Percentiles rank a stretch among this genome's conserved stretches.
Evolutionary conservation across 92 coral and sea anemone species (phyloP).

Genomic region (Palythoa caribaeorum): DNA sequence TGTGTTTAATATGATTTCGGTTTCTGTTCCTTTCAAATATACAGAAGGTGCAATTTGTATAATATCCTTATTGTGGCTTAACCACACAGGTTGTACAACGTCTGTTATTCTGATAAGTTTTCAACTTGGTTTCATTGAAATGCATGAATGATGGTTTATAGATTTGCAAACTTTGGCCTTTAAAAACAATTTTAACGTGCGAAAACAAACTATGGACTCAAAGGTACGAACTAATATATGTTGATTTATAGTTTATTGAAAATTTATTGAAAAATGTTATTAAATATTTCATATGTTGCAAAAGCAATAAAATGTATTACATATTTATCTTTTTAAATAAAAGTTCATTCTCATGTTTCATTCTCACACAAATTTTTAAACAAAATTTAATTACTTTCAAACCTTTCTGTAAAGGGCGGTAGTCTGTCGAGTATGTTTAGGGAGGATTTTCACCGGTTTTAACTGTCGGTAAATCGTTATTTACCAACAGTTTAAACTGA

Average conservation of each 20-base stretch:
- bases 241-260: too few species aligned
- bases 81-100: constrained; percentile 9
- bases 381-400: neutral
- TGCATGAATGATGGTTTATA: neutral
- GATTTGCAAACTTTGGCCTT: neutral
- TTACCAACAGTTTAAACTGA: neutral
- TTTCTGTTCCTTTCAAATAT: neutral
- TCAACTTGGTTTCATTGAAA: neutral
- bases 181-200: neutral
- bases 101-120: neutral
- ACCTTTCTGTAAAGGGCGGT: neutral
- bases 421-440: neutral
- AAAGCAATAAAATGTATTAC: too few species aligned
- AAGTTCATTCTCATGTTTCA: neutral
- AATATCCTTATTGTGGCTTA: neutral
- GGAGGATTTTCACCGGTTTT: neutral
- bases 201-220: too few species aligned
- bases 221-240: too few species aligned
- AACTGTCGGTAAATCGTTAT: neutral
- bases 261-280: too few species aligned
- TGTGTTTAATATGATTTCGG: neutral
- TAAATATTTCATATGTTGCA: too few species aligned
- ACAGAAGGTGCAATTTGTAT: neutral
- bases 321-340: neutral
- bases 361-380: neutral